These are phyloP conservation scores for Hesperia comma DNA, from an alignment of 2,888 invertebrate species.

Conservation along the genomic window DNA sequence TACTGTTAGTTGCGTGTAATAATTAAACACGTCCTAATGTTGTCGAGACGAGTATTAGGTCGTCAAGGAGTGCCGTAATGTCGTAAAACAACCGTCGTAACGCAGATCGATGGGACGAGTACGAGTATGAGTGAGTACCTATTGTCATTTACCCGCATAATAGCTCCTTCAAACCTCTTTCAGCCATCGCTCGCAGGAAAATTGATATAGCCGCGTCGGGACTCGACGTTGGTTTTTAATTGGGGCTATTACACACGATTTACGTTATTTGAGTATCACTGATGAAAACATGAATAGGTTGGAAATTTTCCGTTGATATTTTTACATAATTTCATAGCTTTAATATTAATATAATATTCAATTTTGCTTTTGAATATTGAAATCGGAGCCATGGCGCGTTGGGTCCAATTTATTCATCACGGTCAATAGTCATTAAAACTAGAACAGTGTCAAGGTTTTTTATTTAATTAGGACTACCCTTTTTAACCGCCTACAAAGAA, in stretches of 20 bases:
- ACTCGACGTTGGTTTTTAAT: not conserved
- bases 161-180: conserved; percentile 23
- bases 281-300: too few relatives aligned
- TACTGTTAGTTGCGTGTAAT: not conserved
- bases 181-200: conserved; percentile 11
- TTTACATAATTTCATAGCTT: too few relatives aligned
- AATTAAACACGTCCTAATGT: not conserved
- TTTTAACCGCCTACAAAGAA: too few relatives aligned
- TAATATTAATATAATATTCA: too few relatives aligned
- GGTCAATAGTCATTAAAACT: too few relatives aligned
- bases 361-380: too few relatives aligned
- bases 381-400: too few relatives aligned
- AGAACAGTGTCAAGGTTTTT: too few relatives aligned
- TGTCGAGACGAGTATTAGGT: not conserved
- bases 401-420: too few relatives aligned
- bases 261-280: not conserved
- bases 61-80: not conserved
- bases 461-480: too few relatives aligned
- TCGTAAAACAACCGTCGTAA: not conserved
- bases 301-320: too few relatives aligned
- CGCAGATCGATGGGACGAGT: too few relatives aligned
- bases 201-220: not conserved
- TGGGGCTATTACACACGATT: not conserved
- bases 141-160: conserved; percentile 18
- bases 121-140: not conserved